Conservation (phyloP, 2,888 invertebrate genomes). For the Herminia tarsipennalis region DNA sequence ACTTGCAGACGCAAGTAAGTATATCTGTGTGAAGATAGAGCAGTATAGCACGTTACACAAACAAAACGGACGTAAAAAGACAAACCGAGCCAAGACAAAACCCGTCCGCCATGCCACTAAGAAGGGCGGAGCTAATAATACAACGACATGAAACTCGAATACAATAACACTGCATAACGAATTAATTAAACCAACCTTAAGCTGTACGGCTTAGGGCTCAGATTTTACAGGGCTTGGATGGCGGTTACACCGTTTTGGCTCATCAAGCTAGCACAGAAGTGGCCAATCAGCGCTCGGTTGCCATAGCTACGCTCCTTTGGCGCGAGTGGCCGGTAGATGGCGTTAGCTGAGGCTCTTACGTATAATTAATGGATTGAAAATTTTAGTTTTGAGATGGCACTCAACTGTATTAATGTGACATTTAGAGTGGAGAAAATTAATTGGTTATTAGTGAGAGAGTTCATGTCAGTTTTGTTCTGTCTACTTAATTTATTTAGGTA, state of each 20-base stretch:
- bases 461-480: background rate
- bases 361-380: constrained; percentile 39
- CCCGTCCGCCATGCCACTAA: constrained; percentile 76
- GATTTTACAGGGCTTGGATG: constrained; percentile 52
- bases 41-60: constrained; percentile 40
- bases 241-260: constrained; percentile 57
- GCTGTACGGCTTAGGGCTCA: constrained; percentile 48
- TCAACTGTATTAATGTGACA: constrained; percentile 4
- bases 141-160: constrained; percentile 40
- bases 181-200: constrained; percentile 57
- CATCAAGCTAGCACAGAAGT: constrained; percentile 56
- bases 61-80: constrained; percentile 70
- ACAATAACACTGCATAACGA: constrained; percentile 35
- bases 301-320: constrained; percentile 68
- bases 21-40: constrained; percentile 30
- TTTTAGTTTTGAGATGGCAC: constrained; percentile 24
- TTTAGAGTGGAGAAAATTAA: constrained; percentile 7
- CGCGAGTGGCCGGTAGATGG: constrained; percentile 67
- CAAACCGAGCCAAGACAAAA: constrained; percentile 57
- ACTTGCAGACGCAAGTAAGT: background rate
- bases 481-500: background rate
- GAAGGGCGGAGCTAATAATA: constrained; percentile 81
- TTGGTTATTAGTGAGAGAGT: constrained; percentile 14
- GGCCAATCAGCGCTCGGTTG: constrained; percentile 81
- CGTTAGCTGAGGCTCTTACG: constrained; percentile 44